These are phyloP conservation scores for Siniperca obscura DNA, from an alignment of 2,797 vertebrate genomes.

Conservation along the genomic window DNA sequence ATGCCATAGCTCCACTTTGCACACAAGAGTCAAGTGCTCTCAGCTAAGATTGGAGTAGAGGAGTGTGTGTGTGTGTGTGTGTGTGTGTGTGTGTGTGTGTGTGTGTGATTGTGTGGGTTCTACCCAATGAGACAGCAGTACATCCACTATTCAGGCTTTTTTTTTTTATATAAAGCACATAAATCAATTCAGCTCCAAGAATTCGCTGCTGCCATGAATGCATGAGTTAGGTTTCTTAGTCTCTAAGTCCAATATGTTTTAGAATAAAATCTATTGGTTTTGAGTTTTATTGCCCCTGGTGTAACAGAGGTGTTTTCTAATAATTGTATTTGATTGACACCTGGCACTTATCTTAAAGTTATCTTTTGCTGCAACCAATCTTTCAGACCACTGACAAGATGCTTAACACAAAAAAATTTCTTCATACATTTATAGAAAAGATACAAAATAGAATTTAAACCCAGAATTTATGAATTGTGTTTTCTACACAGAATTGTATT, in stretches of 20 bases:
- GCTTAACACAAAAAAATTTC: slow-evolving; percentile 22
- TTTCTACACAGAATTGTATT: slow-evolving; percentile 3
- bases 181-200: slow-evolving; percentile 51
- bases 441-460: slow-evolving; percentile 5
- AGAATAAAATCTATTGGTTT: slow-evolving; percentile 40
- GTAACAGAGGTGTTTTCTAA: slow-evolving; percentile 52
- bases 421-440: not conserved
- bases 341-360: slow-evolving; percentile 22
- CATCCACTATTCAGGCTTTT: slow-evolving; percentile 27
- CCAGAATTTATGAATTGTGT: slow-evolving; percentile 13
- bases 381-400: slow-evolving; percentile 30
- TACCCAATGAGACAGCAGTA: slow-evolving; percentile 41
- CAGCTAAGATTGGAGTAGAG: slow-evolving; percentile 49
- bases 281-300: slow-evolving; percentile 35
- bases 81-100: slow-evolving; percentile 27
- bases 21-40: slow-evolving; percentile 62
- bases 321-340: slow-evolving; percentile 63
- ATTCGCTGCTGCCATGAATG: slow-evolving; percentile 34
- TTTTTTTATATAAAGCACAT: slow-evolving; percentile 38
- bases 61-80: slow-evolving; percentile 40
- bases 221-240: slow-evolving; percentile 47
- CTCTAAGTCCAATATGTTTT: slow-evolving; percentile 60
- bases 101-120: slow-evolving; percentile 41
- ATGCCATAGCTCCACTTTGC: slow-evolving; percentile 63
- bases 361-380: slow-evolving; percentile 28